Percentiles rank a stretch among this genome's conserved stretches.
phyloP scores from a whole-genome alignment of 2,888 invertebrate species.

The Callyntrura guangdongensis region DNA sequence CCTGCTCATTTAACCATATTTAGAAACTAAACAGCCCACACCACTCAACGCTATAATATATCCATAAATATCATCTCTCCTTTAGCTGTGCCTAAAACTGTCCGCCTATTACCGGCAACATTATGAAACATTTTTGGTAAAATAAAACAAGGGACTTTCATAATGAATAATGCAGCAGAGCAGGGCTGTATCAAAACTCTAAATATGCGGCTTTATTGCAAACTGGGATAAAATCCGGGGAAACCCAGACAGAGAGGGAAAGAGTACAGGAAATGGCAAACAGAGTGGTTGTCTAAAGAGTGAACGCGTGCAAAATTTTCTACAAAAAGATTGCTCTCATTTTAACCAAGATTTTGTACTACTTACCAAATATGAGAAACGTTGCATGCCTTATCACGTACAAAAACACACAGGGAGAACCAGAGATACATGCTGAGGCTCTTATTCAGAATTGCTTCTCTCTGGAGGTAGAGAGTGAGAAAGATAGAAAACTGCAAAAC shows the following conservation, averaged over 20 bases:
- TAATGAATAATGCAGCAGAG: constrained; percentile 28
- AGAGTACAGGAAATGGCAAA: constrained; percentile 30
- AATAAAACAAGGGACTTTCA: not conserved
- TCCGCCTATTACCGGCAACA: not conserved
- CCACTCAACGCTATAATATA: no score
- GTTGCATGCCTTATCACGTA: constrained; percentile 54
- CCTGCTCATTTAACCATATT: constrained; percentile 38
- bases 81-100: not conserved
- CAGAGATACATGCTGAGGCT: not conserved
- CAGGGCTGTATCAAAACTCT: not conserved
- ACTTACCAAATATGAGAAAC: constrained; percentile 30
- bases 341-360: not conserved
- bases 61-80: no score
- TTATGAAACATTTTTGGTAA: constrained; percentile 11
- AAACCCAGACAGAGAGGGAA: not conserved
- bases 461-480: not conserved
- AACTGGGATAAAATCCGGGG: not conserved
- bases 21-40: constrained; percentile 5
- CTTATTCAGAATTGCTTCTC: not conserved
- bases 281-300: constrained; percentile 38
- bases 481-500: not conserved
- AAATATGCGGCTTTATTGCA: not conserved
- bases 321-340: not conserved
- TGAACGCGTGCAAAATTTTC: constrained; percentile 44
- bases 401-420: not conserved